These are phyloP conservation scores for Ganaspis brasiliensis DNA, from an alignment of 2,888 invertebrate species.

Conservation along the genomic window DNA sequence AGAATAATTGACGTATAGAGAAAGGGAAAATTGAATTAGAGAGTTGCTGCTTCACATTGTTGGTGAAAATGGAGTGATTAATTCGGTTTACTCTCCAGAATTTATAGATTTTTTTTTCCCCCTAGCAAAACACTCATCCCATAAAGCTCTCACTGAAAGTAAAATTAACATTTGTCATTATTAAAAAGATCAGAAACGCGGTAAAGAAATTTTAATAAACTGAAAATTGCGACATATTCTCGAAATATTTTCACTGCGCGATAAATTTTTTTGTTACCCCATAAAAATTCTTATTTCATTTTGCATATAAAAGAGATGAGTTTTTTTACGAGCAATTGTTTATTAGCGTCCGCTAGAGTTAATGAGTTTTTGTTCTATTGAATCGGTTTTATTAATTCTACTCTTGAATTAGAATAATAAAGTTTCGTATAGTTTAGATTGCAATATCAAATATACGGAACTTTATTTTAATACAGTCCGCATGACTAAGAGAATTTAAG, in stretches of 20 bases:
- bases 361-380: not conserved
- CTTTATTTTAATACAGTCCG: too few relatives aligned
- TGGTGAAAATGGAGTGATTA: not conserved
- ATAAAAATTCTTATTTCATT: slow-evolving; percentile 22
- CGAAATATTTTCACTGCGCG: not conserved
- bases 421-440: too few relatives aligned
- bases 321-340: slow-evolving; percentile 20
- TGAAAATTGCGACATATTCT: slow-evolving; percentile 5
- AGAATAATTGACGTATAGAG: not conserved
- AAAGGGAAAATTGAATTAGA: slow-evolving; percentile 22
- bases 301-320: not conserved
- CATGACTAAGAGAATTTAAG: too few relatives aligned
- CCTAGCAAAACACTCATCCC: not conserved
- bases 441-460: too few relatives aligned
- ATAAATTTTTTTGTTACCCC: not conserved
- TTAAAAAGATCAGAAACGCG: not conserved
- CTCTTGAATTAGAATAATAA: not conserved
- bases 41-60: slow-evolving; percentile 1
- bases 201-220: not conserved
- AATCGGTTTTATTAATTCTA: not conserved
- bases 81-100: not conserved
- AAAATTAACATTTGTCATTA: not conserved
- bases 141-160: too few relatives aligned
- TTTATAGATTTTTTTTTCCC: not conserved
- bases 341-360: not conserved